A percentile compares a stretch with the other conserved stretches of the same genome.
Conservation (phyloP, 2,888 invertebrate genomes). For the Chromoteleia sp. region DNA sequence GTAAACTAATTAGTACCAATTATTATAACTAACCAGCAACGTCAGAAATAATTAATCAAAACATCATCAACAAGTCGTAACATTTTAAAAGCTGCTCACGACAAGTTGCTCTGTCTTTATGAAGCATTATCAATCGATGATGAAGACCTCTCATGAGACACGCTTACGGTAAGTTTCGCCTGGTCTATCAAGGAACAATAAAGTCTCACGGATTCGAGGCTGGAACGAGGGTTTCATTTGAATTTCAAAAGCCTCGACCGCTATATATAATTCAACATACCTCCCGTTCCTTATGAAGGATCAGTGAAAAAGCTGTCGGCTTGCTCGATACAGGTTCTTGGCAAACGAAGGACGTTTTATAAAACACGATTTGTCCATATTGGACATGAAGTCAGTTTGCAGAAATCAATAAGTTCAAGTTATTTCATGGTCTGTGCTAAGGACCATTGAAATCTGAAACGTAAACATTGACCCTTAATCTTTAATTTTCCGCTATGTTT, state of each 20-base stretch:
- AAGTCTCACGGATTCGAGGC: constrained; percentile 60
- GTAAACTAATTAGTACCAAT: not conserved
- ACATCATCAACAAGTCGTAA: not conserved
- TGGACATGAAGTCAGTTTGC: constrained; percentile 27
- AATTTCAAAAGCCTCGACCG: constrained; percentile 63
- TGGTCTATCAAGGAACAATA: constrained; percentile 56
- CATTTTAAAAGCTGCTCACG: constrained; percentile 1
- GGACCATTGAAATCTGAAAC: too few species aligned
- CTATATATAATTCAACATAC: constrained; percentile 64
- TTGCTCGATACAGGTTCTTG: constrained; percentile 59
- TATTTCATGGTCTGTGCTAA: too few species aligned
- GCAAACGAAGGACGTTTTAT: constrained; percentile 61
- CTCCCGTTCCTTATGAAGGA: constrained; percentile 61
- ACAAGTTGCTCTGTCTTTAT: constrained; percentile 17
- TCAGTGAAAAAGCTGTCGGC: constrained; percentile 60
- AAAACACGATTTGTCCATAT: constrained; percentile 56
- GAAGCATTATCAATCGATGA: constrained; percentile 24
- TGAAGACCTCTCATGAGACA: constrained; percentile 46
- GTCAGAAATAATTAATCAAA: not conserved
- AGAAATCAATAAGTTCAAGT: not conserved
- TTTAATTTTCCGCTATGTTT: too few species aligned
- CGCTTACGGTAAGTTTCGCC: constrained; percentile 32
- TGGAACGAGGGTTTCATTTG: constrained; percentile 61
- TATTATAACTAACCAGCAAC: not conserved
- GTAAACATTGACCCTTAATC: too few species aligned